Evolutionary conservation across 2,888 invertebrate species (phyloP), one percentile per base, ranked within the genome.

Genomic region (Drosophila atroscutellata): DNA sequence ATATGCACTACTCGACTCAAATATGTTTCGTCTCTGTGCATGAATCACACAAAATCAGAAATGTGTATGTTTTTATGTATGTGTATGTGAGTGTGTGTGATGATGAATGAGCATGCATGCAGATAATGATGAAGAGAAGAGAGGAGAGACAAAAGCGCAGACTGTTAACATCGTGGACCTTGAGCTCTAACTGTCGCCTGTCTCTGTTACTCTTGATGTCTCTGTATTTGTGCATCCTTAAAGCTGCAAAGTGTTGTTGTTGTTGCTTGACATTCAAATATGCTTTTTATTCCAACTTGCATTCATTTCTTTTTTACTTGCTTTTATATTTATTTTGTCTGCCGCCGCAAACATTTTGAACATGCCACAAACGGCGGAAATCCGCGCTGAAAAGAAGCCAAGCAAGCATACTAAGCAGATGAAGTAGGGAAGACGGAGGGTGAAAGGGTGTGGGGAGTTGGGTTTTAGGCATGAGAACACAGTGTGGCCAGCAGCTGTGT

Each of bases 401-500:
- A 49, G 37, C 26, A 64, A 71, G 72, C 45, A 65, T 66, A 69
- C 62, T 68, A 59, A 73, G 32, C 55, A 60, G 64, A 28, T 30
- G 28, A 26, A 24, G 34, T 34, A 39, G 34, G 6, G 50, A 42
- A 39, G 26, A 18, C 8, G 55, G n/a, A 28, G 47, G 50, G 36
- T 24, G 37, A 55, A 50, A 47, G 60, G 51, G 68, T 45, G 45
- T 24, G 8, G 15, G 57, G n/a, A n/a, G 50, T 26, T 49, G 26
- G 11, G 50, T 50, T 50, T 68, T 62, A 72, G 60, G 68, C 66
- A 73, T 61, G 69, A 61, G 81, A 66, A 77, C 66, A 82, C 45
- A 66, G 64, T 63, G 69, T 76, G 75, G 81, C 66, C 65, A 69
- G 80, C 83, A 85, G 83, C 82, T 83, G 87, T 80, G 67, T 82